Evolutionary conservation across 2,797 vertebrate genomes (phyloP).

Genomic region (Echiichthys vipera): DNA sequence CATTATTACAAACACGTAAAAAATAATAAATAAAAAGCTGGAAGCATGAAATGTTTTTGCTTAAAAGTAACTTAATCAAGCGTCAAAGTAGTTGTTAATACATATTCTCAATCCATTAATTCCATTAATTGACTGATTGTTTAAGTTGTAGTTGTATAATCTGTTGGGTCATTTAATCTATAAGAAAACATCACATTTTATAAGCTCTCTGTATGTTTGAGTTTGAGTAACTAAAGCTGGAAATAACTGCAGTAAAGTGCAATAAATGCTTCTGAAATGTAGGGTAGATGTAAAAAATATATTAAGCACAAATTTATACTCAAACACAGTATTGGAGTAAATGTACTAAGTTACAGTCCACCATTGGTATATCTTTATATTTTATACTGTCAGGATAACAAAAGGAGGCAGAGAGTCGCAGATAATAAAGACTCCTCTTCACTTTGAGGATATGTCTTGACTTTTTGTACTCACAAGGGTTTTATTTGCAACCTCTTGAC

Average conservation of each 20-base stretch:
- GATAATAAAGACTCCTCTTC: background rate
- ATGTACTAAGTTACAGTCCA: background rate
- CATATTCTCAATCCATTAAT: background rate
- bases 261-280: too few species aligned
- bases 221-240: too few species aligned
- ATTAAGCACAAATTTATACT: too few species aligned
- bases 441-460: conserved; percentile 13
- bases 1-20: too few species aligned
- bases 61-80: background rate
- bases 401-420: background rate
- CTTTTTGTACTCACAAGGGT: background rate
- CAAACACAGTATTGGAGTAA: background rate
- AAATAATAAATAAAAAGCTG: too few species aligned
- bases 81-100: background rate
- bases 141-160: too few species aligned
- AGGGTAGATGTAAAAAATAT: too few species aligned
- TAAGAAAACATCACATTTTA: too few species aligned
- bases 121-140: too few species aligned
- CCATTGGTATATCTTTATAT: background rate
- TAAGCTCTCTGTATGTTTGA: too few species aligned
- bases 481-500: conserved; percentile 24
- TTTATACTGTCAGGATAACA: conserved; percentile 5
- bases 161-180: background rate
- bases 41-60: background rate
- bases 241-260: background rate